Evolutionary conservation across 2,797 vertebrate species (phyloP).

Genomic region (Cryptoblepharus egeriae): DNA sequence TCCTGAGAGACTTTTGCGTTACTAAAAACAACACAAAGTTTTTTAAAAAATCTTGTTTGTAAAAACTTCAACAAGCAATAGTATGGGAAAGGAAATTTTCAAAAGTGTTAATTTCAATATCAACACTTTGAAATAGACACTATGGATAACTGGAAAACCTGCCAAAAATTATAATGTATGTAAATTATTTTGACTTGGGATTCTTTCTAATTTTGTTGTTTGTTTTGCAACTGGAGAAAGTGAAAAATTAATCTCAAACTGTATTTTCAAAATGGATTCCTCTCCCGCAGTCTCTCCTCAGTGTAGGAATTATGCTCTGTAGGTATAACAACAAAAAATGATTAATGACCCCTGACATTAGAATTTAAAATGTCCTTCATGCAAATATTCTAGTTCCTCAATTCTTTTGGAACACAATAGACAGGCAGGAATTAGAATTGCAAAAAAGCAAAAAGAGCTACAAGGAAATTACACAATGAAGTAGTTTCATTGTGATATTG

Average conservation of each 20-base stretch:
- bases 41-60: background rate
- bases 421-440: slow-evolving; percentile 84
- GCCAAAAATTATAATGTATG: slow-evolving; percentile 58
- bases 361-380: slow-evolving; percentile 82
- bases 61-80: background rate
- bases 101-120: slow-evolving; percentile 6
- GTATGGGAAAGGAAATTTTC: slow-evolving; percentile 14
- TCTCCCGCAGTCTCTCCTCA: slow-evolving; percentile 48
- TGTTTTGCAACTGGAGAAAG: slow-evolving; percentile 59
- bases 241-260: slow-evolving; percentile 70
- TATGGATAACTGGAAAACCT: slow-evolving; percentile 6
- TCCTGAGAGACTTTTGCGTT: background rate
- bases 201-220: slow-evolving; percentile 63
- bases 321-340: slow-evolving; percentile 65
- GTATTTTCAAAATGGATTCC: slow-evolving; percentile 66
- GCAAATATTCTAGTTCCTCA: slow-evolving; percentile 72
- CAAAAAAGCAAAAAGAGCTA: slow-evolving; percentile 75
- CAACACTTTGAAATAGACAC: slow-evolving; percentile 33
- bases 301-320: slow-evolving; percentile 57
- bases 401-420: slow-evolving; percentile 79
- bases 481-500: slow-evolving; percentile 67
- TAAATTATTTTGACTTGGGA: slow-evolving; percentile 58
- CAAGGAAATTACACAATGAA: slow-evolving; percentile 79
- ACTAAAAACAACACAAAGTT: slow-evolving; percentile 9
- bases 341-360: slow-evolving; percentile 82